A percentile compares a stretch with the other conserved stretches of the same genome.
Evolutionary conservation across 2,113 vertebrate genomes (phyloP).

Genomic region (Pica pica): DNA sequence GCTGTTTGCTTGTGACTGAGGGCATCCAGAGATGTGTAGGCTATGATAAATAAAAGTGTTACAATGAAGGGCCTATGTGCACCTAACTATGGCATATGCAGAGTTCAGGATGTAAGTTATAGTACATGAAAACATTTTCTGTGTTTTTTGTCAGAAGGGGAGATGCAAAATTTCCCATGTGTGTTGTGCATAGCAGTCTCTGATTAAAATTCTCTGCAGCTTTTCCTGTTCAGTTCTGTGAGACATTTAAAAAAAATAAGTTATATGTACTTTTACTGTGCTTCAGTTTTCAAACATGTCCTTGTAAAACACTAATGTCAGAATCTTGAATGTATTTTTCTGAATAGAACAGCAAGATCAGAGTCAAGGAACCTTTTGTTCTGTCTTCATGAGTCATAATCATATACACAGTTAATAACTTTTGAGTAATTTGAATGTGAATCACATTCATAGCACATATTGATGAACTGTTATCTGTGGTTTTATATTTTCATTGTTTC

Average conservation of each 20-base stretch:
- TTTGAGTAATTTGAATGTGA: background rate
- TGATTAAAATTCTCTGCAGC: background rate
- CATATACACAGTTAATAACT: background rate
- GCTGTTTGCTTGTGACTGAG: background rate
- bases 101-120: background rate
- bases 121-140: background rate
- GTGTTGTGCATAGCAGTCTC: background rate
- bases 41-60: background rate
- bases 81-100: background rate
- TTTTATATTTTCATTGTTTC: background rate
- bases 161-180: background rate
- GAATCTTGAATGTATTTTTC: background rate
- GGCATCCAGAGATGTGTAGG: background rate
- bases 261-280: background rate
- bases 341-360: background rate
- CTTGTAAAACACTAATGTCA: background rate
- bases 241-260: background rate
- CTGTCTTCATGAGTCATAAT: conserved; percentile 11
- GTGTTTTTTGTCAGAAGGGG: background rate
- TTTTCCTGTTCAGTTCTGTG: background rate
- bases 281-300: conserved; percentile 1
- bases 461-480: background rate
- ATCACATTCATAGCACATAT: background rate
- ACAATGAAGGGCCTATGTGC: background rate
- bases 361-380: conserved; percentile 3